Base-by-base conservation (phyloP, 2,797 vertebrate genomes). In the Premnoplex brunnescens region DNA sequence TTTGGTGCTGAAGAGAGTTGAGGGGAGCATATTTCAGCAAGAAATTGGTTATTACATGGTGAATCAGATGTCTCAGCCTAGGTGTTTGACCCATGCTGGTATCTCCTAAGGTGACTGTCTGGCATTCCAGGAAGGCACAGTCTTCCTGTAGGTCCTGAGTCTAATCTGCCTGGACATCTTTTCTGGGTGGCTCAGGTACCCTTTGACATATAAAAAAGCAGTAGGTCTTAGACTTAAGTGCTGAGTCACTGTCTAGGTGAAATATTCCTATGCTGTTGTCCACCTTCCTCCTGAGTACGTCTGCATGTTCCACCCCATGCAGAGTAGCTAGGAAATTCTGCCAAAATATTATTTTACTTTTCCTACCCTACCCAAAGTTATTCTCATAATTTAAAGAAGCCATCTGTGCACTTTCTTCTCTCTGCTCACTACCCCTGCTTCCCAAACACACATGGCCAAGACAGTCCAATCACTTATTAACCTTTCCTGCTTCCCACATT, bases 291-390 rank as follows among this genome's bases (percentile, higher is more conserved):
- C 41, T 51, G 46, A 18, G 16, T 21, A 55, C 3, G 44, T 44
- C 54, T 75, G 28, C 24, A 12, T 27, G 39, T 11, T 28, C 3
- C 30, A 22, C 5, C 22, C 60, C 55, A 48, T 0, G 5, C 41
- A 64, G 18, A 88, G 27, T 23, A 54, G 59, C 7, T 64, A 89
- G 32, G 30, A 93, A 88, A 78, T 84, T n/a, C 54, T 64, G 68
- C 49, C 66, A 88, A 85, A 77, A 60, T n/a, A 22, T 7, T 49
- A 21, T 89, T 85, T 78, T 76, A 60, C 27, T 67, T 81, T 81
- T 78, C 17, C 36, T 39, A 46, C 17, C 4, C 23, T 69, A 52
- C 14, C 19, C 49, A 77, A 67, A 91, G 68, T 66, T 36, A 36
- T 16, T 85, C 49, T 60, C 26, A 10, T 51, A 26, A 84, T 75